Conservation (phyloP, 1,140 invertebrate genomes). For the Drosophila auraria region DNA sequence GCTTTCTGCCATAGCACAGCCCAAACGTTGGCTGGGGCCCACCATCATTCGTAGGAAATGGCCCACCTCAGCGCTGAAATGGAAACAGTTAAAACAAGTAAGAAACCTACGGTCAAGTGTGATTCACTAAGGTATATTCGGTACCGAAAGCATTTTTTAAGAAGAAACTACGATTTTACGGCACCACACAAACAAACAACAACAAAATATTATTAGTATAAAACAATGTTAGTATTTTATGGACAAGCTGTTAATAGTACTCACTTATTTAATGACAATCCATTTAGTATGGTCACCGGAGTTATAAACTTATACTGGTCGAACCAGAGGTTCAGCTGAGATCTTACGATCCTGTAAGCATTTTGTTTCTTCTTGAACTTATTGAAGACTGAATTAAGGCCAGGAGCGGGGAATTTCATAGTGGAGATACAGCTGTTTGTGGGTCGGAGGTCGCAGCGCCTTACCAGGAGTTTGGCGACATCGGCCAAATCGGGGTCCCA, state of each 20-base stretch:
- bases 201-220: no score
- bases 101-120: no score
- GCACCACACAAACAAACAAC: not conserved
- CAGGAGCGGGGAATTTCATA: not conserved
- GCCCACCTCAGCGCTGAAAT: not conserved
- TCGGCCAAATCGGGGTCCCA: not conserved
- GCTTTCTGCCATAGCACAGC: not conserved
- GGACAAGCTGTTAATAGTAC: no score
- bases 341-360: not conserved
- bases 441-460: slow-evolving; percentile 3
- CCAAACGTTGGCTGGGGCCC: slow-evolving; percentile 1
- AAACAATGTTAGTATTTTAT: no score
- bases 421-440: not conserved
- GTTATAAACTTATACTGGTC: not conserved
- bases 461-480: not conserved
- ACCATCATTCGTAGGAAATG: slow-evolving; percentile 14
- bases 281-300: not conserved
- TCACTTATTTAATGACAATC: not conserved
- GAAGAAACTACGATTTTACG: no score
- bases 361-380: not conserved
- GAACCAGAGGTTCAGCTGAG: slow-evolving; percentile 6
- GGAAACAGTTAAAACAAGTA: not conserved
- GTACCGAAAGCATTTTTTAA: no score
- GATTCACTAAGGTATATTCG: no score
- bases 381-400: not conserved